Evolutionary conservation across 2,797 vertebrate species (phyloP).

Genomic region (Lithobates sylvaticus): DNA sequence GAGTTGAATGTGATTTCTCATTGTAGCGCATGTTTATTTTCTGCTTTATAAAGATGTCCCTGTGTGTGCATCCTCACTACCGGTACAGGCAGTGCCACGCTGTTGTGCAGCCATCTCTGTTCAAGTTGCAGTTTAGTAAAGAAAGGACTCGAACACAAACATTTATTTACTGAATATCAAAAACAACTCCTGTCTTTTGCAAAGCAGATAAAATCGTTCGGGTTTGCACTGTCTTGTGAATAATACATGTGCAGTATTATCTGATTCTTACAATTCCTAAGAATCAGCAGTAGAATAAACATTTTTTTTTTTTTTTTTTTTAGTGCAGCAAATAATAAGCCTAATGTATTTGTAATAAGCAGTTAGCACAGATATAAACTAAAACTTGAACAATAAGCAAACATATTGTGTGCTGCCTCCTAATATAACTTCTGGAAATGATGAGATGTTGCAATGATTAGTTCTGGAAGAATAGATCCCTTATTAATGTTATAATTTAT

Average conservation of each 20-base stretch:
- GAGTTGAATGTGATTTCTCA: too few relatives aligned
- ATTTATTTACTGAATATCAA: neutral
- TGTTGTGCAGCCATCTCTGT: too few relatives aligned
- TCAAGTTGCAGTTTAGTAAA: too few relatives aligned
- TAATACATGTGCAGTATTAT: neutral
- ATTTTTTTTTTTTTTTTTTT: too few relatives aligned
- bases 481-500: neutral
- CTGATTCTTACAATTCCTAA: neutral
- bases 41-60: too few relatives aligned
- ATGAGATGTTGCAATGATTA: neutral
- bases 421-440: neutral
- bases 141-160: neutral
- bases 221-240: neutral
- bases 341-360: neutral
- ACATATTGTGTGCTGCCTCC: neutral
- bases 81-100: too few relatives aligned
- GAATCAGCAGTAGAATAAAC: neutral
- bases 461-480: neutral
- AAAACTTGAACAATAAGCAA: neutral
- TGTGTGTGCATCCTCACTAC: too few relatives aligned
- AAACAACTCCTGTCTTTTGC: too few relatives aligned
- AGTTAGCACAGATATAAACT: neutral
- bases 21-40: too few relatives aligned
- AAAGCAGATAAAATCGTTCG: neutral
- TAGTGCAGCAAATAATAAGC: neutral